Evolutionary conservation across 2,888 invertebrate species (phyloP), one percentile per base, ranked within the genome.

Genomic region (Scotopteryx bipunctaria): DNA sequence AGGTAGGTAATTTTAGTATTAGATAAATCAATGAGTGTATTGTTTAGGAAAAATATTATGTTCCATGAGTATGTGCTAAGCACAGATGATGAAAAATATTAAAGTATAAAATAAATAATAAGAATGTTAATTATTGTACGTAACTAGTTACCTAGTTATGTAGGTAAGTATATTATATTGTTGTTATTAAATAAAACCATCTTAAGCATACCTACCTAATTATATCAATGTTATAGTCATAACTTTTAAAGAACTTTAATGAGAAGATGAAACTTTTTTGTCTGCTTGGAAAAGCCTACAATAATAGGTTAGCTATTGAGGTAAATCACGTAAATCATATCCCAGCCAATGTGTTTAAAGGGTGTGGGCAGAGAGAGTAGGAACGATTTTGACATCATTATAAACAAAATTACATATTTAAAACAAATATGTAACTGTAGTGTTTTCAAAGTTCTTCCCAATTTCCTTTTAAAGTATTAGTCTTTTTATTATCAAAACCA

Each of bases 61-160:
- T 40, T 21, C n/a, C 16, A 31, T 16, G 14, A 44, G 43, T 66
- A 67, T 68, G 66, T 67, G 70, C 63, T 59, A 60, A 61, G 68
- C 68, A 66, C 66, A 65, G 56, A 29, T 51, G 40, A 49, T 42
- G 27, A 46, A 37, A 32, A 37, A 16, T 38, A 1, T 16, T 27
- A 6, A 9, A 29, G 40, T 40, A 40, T 11, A 29, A 29, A 29
- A 27, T 38, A 9, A 9, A 19, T 1, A n/a, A n/a, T n/a, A n/a
- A n/a, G n/a, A n/a, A 19, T 11, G 9, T 33, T 17, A 9, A 9
- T 4, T 17, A n/a, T 35, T 5, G 16, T 17, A 32, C 3, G 33
- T 33, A 21, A 6, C n/a, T n/a, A n/a, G n/a, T n/a, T n/a, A n/a
- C n/a, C n/a, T 35, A 9, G 19, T 35, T 35, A 13, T 33, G n/a